Conservation (phyloP, 2,113 vertebrate species). For the Spilogale gracilis region DNA sequence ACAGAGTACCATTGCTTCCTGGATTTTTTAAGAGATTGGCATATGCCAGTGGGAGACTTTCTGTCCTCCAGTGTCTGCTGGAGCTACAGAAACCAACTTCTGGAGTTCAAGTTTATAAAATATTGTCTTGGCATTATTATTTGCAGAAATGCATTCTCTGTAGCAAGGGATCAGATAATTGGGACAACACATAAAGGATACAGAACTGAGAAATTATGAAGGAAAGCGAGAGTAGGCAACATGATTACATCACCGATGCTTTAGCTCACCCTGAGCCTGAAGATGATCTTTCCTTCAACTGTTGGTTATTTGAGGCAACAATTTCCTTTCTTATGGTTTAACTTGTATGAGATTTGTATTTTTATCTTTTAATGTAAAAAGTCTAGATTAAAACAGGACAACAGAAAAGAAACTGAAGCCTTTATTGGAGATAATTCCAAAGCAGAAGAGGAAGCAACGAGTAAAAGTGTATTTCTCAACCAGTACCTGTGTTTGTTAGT, state of each 20-base stretch:
- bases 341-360: background rate
- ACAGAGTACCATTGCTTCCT: background rate
- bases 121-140: background rate
- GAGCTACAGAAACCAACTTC: background rate
- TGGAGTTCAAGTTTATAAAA: background rate
- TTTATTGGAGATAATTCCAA: background rate
- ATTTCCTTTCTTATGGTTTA: background rate
- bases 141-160: background rate
- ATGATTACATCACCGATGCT: background rate
- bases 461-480: background rate
- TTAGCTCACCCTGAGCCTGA: background rate
- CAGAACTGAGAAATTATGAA: background rate
- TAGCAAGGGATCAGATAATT: background rate
- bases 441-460: background rate
- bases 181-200: background rate
- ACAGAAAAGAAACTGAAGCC: background rate
- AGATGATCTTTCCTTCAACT: background rate
- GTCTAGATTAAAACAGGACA: background rate
- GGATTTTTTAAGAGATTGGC: background rate
- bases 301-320: background rate
- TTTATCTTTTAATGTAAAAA: background rate
- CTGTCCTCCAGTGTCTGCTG: background rate
- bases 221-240: background rate
- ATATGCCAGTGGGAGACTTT: background rate
- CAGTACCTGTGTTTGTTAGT: background rate